phyloP scores from a whole-genome alignment of 2,797 vertebrate genomes.

The Heliangelus exortis region DNA sequence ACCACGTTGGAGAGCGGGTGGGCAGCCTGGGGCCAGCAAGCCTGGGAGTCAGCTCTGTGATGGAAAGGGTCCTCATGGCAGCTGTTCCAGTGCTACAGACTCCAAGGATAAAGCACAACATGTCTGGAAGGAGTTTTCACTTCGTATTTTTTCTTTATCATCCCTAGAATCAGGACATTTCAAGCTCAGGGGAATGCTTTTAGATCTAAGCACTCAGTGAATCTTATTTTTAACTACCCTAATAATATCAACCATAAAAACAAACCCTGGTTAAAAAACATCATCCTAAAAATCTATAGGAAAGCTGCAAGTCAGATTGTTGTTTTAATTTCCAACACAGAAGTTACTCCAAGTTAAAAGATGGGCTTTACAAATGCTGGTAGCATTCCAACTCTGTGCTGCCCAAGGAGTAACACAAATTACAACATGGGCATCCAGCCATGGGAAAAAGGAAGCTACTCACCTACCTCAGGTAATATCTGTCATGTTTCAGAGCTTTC shows the following conservation, averaged over 20 bases:
- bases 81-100: fast-evolving
- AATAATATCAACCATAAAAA: background rate
- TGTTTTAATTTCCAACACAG: background rate
- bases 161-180: background rate
- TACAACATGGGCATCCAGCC: background rate
- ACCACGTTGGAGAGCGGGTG: fast-evolving
- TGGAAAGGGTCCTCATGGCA: fast-evolving
- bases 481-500: background rate
- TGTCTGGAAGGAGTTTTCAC: background rate
- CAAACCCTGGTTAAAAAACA: background rate
- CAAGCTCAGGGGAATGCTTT: background rate
- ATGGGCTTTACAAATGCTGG: background rate
- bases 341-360: background rate
- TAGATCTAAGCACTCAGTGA: background rate
- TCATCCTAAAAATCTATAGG: background rate
- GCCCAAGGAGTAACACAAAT: background rate
- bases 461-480: background rate
- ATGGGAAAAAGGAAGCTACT: background rate
- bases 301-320: background rate
- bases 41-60: fast-evolving
- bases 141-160: fast-evolving
- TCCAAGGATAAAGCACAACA: background rate
- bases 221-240: background rate
- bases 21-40: background rate
- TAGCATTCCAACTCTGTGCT: background rate